These are phyloP conservation scores for Perodicticus potto DNA, from an alignment of 2,797 vertebrate genomes.

Conservation along the genomic window DNA sequence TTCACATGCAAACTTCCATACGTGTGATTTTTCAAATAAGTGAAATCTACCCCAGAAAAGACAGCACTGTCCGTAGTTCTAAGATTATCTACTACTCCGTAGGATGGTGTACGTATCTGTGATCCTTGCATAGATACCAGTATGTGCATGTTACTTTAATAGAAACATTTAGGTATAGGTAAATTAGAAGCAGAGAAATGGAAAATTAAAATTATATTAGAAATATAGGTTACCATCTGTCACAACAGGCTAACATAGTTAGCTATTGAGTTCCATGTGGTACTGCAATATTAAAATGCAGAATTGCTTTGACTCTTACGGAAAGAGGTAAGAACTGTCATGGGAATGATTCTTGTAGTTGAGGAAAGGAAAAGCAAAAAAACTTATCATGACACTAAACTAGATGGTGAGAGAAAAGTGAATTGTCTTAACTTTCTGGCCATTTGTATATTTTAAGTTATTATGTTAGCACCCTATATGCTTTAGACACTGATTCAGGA, in stretches of 20 bases:
- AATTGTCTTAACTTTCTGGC: not conserved
- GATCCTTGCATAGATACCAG: not conserved
- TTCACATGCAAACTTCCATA: not conserved
- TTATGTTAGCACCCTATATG: not conserved
- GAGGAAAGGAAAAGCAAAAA: not conserved
- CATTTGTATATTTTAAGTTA: not conserved
- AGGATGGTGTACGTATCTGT: not conserved
- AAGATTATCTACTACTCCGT: not conserved
- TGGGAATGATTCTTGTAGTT: not conserved
- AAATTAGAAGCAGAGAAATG: not conserved
- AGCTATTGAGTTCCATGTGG: not conserved
- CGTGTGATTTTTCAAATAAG: not conserved
- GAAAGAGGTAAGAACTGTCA: not conserved
- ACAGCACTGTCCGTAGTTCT: not conserved
- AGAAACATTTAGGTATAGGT: not conserved
- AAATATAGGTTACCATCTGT: not conserved
- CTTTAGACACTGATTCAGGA: not conserved
- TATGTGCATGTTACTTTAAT: not conserved
- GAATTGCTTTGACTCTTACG: not conserved
- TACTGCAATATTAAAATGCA: not conserved
- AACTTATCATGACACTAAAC: not conserved
- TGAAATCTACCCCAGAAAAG: not conserved
- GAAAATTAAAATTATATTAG: not conserved
- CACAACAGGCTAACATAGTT: not conserved
- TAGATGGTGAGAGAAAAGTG: not conserved